A percentile compares a stretch with the other conserved stretches of the same genome.
phyloP scores from a whole-genome alignment of 2,888 invertebrate species.

The Acleris emargana region DNA sequence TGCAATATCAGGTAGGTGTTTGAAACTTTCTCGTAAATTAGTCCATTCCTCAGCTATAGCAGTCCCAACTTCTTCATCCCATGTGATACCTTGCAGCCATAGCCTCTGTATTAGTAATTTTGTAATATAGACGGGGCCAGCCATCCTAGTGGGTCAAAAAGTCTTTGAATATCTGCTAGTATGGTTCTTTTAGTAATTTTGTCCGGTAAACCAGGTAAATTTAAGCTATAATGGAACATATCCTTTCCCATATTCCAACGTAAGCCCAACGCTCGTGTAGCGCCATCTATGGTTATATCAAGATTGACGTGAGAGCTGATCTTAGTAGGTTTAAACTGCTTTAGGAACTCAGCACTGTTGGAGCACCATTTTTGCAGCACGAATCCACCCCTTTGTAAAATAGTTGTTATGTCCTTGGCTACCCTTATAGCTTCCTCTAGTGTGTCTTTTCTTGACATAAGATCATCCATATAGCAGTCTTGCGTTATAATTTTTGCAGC shows the following conservation, averaged over 20 bases:
- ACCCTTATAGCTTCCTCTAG: constrained; percentile 31
- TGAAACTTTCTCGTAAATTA: background rate
- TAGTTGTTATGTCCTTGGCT: constrained; percentile 18
- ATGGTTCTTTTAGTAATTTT: constrained; percentile 44
- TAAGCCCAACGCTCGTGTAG: constrained; percentile 17
- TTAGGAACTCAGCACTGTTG: constrained; percentile 37
- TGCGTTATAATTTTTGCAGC: constrained; percentile 34
- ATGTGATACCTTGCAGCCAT: constrained; percentile 36
- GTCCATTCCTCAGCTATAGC: constrained; percentile 11
- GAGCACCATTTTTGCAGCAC: constrained; percentile 41
- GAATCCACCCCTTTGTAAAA: constrained; percentile 39
- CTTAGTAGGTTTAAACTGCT: constrained; percentile 18
- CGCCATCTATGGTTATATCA: constrained; percentile 3
- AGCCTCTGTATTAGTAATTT: constrained; percentile 44
- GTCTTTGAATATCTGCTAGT: constrained; percentile 39
- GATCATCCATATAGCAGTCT: constrained; percentile 41
- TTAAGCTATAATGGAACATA: constrained; percentile 40
- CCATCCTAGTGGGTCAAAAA: constrained; percentile 43
- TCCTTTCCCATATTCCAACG: constrained; percentile 41
- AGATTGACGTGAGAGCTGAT: background rate
- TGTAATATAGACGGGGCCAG: constrained; percentile 39
- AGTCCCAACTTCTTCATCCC: constrained; percentile 12
- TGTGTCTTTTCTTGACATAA: constrained; percentile 33
- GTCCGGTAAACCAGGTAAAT: constrained; percentile 19
- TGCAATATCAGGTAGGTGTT: constrained; percentile 3